These are phyloP conservation scores for Neofelis nebulosa DNA, from an alignment of 2,113 vertebrate species.

Conservation along the genomic window DNA sequence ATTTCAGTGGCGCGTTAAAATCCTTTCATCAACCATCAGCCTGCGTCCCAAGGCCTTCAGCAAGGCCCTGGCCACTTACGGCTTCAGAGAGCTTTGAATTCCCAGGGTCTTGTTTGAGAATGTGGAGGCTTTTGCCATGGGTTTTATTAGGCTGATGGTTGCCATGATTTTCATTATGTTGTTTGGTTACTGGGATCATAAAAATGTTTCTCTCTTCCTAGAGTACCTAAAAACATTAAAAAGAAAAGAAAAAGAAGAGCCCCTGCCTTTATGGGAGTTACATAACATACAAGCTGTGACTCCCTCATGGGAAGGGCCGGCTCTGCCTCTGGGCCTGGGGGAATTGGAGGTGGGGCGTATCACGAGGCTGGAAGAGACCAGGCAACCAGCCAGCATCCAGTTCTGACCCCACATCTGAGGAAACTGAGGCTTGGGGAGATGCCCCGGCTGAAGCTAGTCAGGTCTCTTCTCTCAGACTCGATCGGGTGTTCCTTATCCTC, in stretches of 20 bases:
- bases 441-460: neutral
- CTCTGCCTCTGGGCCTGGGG: neutral
- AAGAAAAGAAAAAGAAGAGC: neutral
- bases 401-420: neutral
- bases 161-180: conserved; percentile 63
- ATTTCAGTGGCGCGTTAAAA: conserved; percentile 82
- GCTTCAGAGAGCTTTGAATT: conserved; percentile 57
- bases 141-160: conserved; percentile 56
- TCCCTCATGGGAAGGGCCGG: neutral
- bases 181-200: conserved; percentile 55
- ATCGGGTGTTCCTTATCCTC: neutral
- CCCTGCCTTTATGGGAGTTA: neutral
- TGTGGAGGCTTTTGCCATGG: neutral
- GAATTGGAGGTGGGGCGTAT: neutral
- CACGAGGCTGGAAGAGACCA: neutral
- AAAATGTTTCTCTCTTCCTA: conserved; percentile 66
- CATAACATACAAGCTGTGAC: neutral
- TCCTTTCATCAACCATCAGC: conserved; percentile 84
- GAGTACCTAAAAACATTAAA: conserved; percentile 31
- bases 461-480: accelerated
- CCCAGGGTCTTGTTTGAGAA: conserved; percentile 49
- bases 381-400: neutral
- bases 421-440: conserved; percentile 28
- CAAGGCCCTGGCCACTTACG: conserved; percentile 54
- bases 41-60: conserved; percentile 71